These are phyloP conservation scores for Heterodera schachtii DNA, from an alignment of 1,140 invertebrate species.

Conservation along the genomic window DNA sequence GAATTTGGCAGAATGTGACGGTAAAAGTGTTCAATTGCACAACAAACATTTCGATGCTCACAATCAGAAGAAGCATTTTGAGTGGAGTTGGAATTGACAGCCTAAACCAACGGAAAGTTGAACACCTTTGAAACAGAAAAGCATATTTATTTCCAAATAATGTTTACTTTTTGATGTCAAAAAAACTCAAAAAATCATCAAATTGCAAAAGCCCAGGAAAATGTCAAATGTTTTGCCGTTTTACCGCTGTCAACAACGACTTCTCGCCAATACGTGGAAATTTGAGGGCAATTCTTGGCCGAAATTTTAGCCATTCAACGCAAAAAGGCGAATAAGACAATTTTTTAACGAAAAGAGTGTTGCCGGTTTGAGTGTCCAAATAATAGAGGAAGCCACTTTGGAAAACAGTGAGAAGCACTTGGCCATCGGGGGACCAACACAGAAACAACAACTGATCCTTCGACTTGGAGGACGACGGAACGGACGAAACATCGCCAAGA, in stretches of 20 bases:
- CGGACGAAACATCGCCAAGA: neutral
- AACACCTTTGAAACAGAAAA: too few species aligned
- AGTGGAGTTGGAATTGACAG: conserved; percentile 32
- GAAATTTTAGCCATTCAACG: conserved; percentile 31
- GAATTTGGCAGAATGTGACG: conserved; percentile 10
- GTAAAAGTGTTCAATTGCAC: conserved; percentile 29
- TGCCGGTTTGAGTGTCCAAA: conserved; percentile 33
- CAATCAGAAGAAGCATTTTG: conserved; percentile 14
- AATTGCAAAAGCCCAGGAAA: too few species aligned
- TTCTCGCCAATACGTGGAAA: neutral
- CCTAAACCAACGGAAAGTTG: conserved; percentile 18
- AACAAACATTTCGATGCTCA: conserved; percentile 6
- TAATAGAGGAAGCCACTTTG: conserved; percentile 15
- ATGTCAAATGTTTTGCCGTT: neutral
- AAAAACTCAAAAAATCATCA: too few species aligned
- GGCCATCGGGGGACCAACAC: conserved; percentile 36
- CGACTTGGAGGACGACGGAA: neutral
- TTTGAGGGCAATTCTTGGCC: neutral
- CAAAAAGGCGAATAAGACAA: conserved; percentile 10
- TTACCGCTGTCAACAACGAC: neutral
- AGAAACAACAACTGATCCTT: conserved; percentile 1
- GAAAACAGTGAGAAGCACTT: conserved; percentile 34
- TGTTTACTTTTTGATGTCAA: too few species aligned
- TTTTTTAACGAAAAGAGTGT: conserved; percentile 19
- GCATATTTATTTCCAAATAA: too few species aligned